Evolutionary conservation across 1,140 invertebrate species (phyloP), one percentile per base, ranked within the genome.

Genomic region (Drosophila lacteicornis): DNA sequence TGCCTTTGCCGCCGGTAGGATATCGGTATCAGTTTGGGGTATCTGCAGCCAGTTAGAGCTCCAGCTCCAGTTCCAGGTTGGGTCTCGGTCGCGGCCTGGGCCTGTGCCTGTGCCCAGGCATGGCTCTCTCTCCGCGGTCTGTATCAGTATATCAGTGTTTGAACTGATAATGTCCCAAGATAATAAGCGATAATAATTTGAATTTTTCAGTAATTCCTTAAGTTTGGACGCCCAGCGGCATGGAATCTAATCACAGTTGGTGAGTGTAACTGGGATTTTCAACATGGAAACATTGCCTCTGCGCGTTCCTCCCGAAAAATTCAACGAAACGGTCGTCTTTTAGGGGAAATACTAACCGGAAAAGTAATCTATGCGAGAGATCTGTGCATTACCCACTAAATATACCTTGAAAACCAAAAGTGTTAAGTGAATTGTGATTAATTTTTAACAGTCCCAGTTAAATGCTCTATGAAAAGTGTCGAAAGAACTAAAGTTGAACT

Each of bases 151-250:
- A 84, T 88, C 91, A 92, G 91, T 92, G 91, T 92, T 92, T 92
- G 91, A 92, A 92, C 91, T 92, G 91, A 92, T 92, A 92, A 92
- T 92, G 91, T 86, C 85, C 85, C 91, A 91, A 92, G 91, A 92
- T 92, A 92, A 92, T 92, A 92, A 92, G 91, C 91, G 91, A 92
- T 92, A 92, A 92, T 92, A 92, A 92, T 92, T 92, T 92, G 91
- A 92, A 92, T 92, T 92, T 92, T 90, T 90, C 85, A 90, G 85
- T 90, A 91, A 90, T 90, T 90, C 85, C 85, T 90, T 90, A 91
- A 90, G 85, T 90, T 90, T 91, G 85, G 79, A 80, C 82, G 82
- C 71, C 50, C 87, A 85, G 75, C 71, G 68, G 61, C 79, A 91
- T 80, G 85, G 85, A 90, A 90, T 90, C 85, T 90, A 90, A 90